Conservation (phyloP, 2,797 vertebrate genomes). For the Gastrophryne carolinensis region DNA sequence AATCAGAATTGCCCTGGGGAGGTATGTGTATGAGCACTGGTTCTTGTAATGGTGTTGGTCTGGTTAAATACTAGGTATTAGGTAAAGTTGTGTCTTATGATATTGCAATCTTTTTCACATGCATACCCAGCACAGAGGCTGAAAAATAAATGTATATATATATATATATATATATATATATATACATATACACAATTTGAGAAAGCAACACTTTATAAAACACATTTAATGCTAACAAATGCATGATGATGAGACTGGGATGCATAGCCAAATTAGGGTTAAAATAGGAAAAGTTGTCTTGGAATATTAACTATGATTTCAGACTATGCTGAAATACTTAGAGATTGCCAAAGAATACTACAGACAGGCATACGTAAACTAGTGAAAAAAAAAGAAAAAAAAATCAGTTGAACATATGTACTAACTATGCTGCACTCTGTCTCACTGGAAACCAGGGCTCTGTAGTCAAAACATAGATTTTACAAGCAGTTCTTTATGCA, state of each 20-base stretch:
- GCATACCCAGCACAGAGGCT: too few relatives aligned
- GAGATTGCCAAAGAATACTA: slow-evolving; percentile 61
- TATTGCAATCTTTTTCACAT: too few relatives aligned
- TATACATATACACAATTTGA: too few relatives aligned
- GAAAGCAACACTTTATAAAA: too few relatives aligned
- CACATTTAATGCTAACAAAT: neutral
- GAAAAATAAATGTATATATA: too few relatives aligned
- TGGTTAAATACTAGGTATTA: too few relatives aligned
- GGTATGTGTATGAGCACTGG: too few relatives aligned
- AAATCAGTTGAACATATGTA: slow-evolving; percentile 54
- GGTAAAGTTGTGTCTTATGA: too few relatives aligned
- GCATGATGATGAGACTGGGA: slow-evolving; percentile 25
- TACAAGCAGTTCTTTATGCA: slow-evolving; percentile 65
- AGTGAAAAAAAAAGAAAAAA: slow-evolving; percentile 41
- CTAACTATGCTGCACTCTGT: slow-evolving; percentile 56
- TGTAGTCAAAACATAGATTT: slow-evolving; percentile 58
- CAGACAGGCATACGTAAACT: slow-evolving; percentile 62
- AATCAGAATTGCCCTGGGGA: too few relatives aligned
- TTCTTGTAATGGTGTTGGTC: too few relatives aligned
- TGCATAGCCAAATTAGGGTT: neutral
- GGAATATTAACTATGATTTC: slow-evolving; percentile 57
- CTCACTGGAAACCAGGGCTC: slow-evolving; percentile 57
- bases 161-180: too few relatives aligned
- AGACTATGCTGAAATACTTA: slow-evolving; percentile 59
- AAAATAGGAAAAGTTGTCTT: slow-evolving; percentile 25